Base-by-base conservation (phyloP, 2,888 invertebrate species). In the Epiblema foenella region DNA sequence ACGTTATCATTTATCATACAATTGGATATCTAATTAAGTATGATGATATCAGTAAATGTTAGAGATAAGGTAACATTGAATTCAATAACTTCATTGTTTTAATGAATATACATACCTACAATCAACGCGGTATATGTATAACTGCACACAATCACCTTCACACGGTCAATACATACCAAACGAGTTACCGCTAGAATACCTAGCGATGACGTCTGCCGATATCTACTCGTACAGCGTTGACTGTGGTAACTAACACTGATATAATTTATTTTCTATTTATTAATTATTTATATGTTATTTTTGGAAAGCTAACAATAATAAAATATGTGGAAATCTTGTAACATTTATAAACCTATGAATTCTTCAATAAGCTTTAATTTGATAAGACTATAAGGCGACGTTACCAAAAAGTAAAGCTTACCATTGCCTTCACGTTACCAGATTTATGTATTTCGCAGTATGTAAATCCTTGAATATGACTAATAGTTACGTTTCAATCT, bases 391-490 rank as follows among this genome's bases (percentile, higher is more conserved):
- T 62, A 71, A 71, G 71, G 71, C 66, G 62, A 67, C 17, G 65
- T 70, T 66, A 64, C 52, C 58, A 42, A 29, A 69, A 69, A 57
- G 63, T 69, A 69, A 69, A 69, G 65, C 46, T 59, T 64, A 8
- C 42, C 49, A 24, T 24, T 64, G 71, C 75, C 72, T 72, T 70
- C 69, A 68, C 75, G 63, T 71, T 64, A 74, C 58, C 66, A 75
- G 24, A 24, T 24, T 24, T 24, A 3, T 33, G 10, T 59, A 63
- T 68, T 24, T 52, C 33, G 39, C 39, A 63, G 51, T 46, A 58
- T 64, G 39, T 51, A 60, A 59, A 54, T 51, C 17, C 33, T 39
- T 18, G 37, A 52, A 20, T 54, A 64, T 29, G 52, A 52, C 37
- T 24, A 24, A 4, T 54, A 64, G 51, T 57, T 52, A 62, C 39